These are phyloP conservation scores for Tineola bisselliella DNA, from an alignment of 2,888 invertebrate species.

Conservation along the genomic window DNA sequence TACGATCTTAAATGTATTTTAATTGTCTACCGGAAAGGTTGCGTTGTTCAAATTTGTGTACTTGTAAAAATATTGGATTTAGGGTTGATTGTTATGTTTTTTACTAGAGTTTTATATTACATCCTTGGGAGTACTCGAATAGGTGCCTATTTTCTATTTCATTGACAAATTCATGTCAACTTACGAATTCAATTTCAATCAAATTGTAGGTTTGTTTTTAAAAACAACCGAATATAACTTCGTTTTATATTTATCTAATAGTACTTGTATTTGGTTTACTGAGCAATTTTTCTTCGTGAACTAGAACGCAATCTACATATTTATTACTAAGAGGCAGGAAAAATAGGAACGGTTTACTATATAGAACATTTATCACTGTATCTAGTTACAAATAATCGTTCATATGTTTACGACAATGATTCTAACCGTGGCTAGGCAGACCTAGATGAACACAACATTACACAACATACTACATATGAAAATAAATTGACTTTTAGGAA, in stretches of 20 bases:
- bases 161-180: neutral
- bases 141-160: neutral
- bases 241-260: neutral
- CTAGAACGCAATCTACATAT: conserved; percentile 12
- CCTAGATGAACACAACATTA: no score
- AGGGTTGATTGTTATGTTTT: neutral
- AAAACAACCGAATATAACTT: no score
- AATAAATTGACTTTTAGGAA: no score
- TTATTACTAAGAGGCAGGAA: conserved; percentile 4
- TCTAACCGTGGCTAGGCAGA: no score
- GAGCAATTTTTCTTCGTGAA: conserved; percentile 3
- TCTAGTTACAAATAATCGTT: neutral
- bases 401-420: neutral
- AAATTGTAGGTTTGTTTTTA: neutral
- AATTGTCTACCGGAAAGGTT: conserved; percentile 43
- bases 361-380: conserved; percentile 9
- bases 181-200: no score
- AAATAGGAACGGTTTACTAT: conserved; percentile 6
- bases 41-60: conserved; percentile 19
- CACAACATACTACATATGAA: no score
- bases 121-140: neutral
- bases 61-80: conserved; percentile 7
- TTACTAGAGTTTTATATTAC: conserved; percentile 1
- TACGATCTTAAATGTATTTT: conserved; percentile 52
- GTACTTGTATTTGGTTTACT: conserved; percentile 8